Percentiles rank a stretch among this genome's conserved stretches.
Conservation (phyloP, 2,888 invertebrate species). For the Aspidiotus destructor region DNA sequence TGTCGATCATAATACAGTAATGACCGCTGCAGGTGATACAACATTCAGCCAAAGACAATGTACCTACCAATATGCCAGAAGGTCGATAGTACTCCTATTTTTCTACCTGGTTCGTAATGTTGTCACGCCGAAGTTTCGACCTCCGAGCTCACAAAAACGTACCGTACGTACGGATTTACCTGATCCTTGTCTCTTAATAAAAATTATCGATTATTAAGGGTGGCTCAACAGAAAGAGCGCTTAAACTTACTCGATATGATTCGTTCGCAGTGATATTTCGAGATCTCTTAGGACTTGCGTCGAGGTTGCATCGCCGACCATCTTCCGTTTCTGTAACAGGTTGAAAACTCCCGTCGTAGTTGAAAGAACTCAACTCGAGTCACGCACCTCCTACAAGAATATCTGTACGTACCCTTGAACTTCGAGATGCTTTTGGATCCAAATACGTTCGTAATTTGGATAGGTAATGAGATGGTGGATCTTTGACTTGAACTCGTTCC, state of each 20-base stretch:
- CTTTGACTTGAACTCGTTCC: constrained; percentile 97
- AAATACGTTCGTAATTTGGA: constrained; percentile 89
- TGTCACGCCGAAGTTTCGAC: too few relatives aligned
- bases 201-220: too few relatives aligned
- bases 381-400: neutral
- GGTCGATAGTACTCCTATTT: too few relatives aligned
- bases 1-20: too few relatives aligned
- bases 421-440: constrained; percentile 90
- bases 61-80: too few relatives aligned
- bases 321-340: constrained; percentile 79
- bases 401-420: constrained; percentile 77
- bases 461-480: constrained; percentile 92
- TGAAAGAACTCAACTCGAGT: neutral
- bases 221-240: too few relatives aligned
- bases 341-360: neutral
- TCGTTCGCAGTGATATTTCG: constrained; percentile 96
- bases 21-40: too few relatives aligned
- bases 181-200: too few relatives aligned
- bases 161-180: too few relatives aligned
- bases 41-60: too few relatives aligned
- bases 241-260: constrained; percentile 88
- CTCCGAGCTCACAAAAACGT: too few relatives aligned
- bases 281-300: constrained; percentile 96
- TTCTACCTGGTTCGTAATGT: too few relatives aligned
- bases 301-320: constrained; percentile 93